Evolutionary conservation across 2,113 vertebrate genomes (phyloP).

Genomic region (Coptodon bakossiorum): DNA sequence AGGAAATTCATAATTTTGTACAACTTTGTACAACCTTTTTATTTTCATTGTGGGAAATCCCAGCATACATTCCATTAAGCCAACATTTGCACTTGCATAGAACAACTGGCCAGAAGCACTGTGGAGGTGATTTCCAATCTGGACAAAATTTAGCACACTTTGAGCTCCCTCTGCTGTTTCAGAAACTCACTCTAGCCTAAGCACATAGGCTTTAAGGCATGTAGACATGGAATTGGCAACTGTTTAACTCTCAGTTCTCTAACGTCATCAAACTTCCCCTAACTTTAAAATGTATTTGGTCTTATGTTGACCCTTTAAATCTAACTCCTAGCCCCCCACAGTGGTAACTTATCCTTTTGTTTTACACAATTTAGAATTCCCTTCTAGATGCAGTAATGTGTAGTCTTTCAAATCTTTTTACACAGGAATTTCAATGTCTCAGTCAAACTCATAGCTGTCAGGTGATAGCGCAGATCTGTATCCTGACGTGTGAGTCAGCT

Average conservation of each 20-base stretch:
- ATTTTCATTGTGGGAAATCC: background rate
- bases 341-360: background rate
- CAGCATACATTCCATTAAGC: background rate
- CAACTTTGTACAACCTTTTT: background rate
- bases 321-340: background rate
- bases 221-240: background rate
- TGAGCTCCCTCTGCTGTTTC: background rate
- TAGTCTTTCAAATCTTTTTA: background rate
- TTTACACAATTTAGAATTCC: background rate
- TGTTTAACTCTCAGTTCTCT: accelerated
- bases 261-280: background rate
- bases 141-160: background rate
- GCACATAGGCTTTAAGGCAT: accelerated
- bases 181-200: background rate
- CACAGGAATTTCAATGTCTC: background rate
- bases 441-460: background rate
- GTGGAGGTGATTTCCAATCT: background rate
- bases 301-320: background rate
- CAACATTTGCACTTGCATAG: background rate
- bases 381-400: background rate
- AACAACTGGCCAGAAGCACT: accelerated
- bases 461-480: background rate
- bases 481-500: conserved; percentile 2
- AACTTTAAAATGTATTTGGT: background rate
- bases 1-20: background rate